phyloP scores from a whole-genome alignment of 2,888 invertebrate species.

The Cinara cedri region DNA sequence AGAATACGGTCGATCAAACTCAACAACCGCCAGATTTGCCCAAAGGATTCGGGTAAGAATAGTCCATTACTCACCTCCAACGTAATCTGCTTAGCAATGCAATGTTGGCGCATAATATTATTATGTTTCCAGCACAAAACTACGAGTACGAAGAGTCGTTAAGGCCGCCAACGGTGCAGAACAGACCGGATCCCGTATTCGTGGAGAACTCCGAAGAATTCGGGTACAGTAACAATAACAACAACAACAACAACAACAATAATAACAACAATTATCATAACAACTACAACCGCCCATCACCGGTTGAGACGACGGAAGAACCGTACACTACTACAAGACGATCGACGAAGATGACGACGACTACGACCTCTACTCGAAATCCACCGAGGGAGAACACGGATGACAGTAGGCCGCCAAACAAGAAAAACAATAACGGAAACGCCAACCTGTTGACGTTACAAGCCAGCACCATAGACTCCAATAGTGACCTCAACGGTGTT shows the following conservation, averaged over 20 bases:
- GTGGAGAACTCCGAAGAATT: constrained; percentile 36
- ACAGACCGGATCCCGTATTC: constrained; percentile 58
- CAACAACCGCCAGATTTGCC: constrained; percentile 68
- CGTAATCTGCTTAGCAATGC: no score
- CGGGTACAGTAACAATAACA: background rate
- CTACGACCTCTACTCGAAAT: background rate
- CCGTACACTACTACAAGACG: constrained; percentile 7
- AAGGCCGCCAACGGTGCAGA: background rate
- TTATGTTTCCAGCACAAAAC: constrained; percentile 6
- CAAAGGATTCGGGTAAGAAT: constrained; percentile 58
- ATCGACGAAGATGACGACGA: background rate
- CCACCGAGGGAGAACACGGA: background rate
- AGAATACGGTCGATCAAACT: constrained; percentile 66
- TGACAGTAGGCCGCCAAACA: background rate
- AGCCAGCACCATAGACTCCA: constrained; percentile 21
- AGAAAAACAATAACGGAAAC: background rate
- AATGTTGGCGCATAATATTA: no score
- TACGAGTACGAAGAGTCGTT: constrained; percentile 1
- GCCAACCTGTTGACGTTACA: constrained; percentile 33
- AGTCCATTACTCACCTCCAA: no score
- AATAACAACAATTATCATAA: background rate
- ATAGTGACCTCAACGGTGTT: constrained; percentile 35
- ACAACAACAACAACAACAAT: constrained; percentile 4
- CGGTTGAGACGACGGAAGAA: background rate
- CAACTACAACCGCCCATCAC: background rate